Percentiles rank a stretch among this genome's conserved stretches.
Conservation (phyloP, 2,113 vertebrate species). For the Tachycineta bicolor region DNA sequence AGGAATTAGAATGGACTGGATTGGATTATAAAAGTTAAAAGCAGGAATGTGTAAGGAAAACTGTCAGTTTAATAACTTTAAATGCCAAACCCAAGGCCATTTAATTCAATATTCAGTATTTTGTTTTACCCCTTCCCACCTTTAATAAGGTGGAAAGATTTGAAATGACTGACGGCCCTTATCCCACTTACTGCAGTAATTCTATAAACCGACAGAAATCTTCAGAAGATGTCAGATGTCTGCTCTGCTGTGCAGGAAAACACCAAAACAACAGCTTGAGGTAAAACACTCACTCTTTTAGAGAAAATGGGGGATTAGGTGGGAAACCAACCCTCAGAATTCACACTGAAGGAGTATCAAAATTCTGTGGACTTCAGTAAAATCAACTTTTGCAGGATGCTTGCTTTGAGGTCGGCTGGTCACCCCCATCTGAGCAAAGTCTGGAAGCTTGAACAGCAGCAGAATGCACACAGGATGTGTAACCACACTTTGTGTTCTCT, state of each 20-base stretch:
- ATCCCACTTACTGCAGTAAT: neutral
- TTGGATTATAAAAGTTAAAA: constrained; percentile 37
- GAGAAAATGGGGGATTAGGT: neutral
- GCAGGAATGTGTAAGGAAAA: constrained; percentile 13
- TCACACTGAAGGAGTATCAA: neutral
- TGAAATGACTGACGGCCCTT: neutral
- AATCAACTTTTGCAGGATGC: neutral
- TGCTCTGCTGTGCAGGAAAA: constrained; percentile 63
- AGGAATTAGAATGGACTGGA: constrained; percentile 49
- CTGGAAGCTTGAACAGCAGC: neutral
- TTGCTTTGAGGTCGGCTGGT: neutral
- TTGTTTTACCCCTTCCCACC: neutral
- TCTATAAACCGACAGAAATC: constrained; percentile 4
- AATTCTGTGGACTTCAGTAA: neutral
- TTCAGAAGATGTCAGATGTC: constrained; percentile 2
- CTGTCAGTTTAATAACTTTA: constrained; percentile 32
- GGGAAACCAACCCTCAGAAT: neutral
- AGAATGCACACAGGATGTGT: neutral
- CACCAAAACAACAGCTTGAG: neutral
- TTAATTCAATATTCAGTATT: neutral
- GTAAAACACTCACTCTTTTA: neutral
- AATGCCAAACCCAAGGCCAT: neutral
- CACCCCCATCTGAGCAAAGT: neutral
- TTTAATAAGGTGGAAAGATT: neutral
- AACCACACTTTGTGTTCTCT: neutral